Conservation (phyloP, 2,797 vertebrate genomes). For the Lepus oiostolus region DNA sequence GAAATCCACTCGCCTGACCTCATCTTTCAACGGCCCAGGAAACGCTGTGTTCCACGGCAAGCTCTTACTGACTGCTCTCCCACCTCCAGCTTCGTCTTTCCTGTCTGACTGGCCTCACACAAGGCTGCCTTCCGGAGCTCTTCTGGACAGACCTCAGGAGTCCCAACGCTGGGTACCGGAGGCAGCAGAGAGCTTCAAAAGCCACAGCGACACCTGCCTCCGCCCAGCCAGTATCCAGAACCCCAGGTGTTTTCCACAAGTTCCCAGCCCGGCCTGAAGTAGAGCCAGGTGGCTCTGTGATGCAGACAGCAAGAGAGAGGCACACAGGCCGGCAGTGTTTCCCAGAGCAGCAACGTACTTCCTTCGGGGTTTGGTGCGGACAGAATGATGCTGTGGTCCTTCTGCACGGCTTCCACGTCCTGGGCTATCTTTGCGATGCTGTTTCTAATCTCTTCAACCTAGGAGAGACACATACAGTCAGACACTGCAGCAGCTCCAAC, state of each 20-base stretch:
- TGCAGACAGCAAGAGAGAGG: background rate
- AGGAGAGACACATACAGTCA: background rate
- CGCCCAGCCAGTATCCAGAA: too few species aligned
- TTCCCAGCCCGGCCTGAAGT: rapidly evolving
- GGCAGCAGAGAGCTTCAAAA: rapidly evolving
- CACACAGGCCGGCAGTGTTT: background rate
- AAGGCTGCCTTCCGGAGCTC: rapidly evolving
- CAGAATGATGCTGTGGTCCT: slow-evolving; percentile 96
- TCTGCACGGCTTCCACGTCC: slow-evolving; percentile 95
- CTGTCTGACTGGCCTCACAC: background rate
- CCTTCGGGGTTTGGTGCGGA: slow-evolving; percentile 96
- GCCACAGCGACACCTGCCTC: too few species aligned
- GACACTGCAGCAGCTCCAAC: background rate
- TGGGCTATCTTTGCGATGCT: slow-evolving; percentile 92
- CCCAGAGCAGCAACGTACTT: slow-evolving; percentile 89
- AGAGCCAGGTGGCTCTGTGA: rapidly evolving
- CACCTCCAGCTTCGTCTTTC: background rate
- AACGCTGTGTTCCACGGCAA: background rate
- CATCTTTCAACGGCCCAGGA: background rate
- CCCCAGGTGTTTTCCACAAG: rapidly evolving
- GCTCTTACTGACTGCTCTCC: background rate
- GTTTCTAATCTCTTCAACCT: slow-evolving; percentile 96
- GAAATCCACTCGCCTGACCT: background rate
- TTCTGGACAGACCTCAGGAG: rapidly evolving
- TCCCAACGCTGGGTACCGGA: rapidly evolving